A percentile compares a stretch with the other conserved stretches of the same genome.
These are phyloP conservation scores for Xerus rutilus DNA, from an alignment of 2,797 vertebrate genomes.

Conservation along the genomic window DNA sequence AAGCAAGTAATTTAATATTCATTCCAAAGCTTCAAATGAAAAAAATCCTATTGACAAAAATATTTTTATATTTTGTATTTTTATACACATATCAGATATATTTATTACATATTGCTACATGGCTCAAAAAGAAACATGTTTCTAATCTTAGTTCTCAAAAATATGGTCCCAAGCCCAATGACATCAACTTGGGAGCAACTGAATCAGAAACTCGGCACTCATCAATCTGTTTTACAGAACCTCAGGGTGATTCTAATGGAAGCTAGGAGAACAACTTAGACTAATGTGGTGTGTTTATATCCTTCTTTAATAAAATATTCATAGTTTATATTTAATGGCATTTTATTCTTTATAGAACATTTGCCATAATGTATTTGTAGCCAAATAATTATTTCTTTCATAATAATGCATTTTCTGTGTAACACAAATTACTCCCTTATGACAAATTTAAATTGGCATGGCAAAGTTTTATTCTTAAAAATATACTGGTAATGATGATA, in stretches of 20 bases:
- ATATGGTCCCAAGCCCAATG: neutral
- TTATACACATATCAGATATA: neutral
- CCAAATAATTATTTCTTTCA: neutral
- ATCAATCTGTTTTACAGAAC: neutral
- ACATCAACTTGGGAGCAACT: neutral
- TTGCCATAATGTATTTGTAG: neutral
- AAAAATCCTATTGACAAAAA: neutral
- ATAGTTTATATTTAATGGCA: neutral
- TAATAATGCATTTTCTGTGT: neutral
- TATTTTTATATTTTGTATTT: neutral
- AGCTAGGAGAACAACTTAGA: neutral
- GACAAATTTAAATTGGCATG: neutral
- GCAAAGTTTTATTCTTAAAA: neutral
- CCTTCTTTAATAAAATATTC: neutral
- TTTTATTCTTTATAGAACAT: neutral
- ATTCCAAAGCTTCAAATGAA: neutral
- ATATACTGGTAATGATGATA: neutral
- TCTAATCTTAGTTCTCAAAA: neutral
- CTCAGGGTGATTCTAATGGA: neutral
- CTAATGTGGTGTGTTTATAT: neutral
- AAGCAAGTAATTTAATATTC: neutral
- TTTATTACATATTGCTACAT: constrained; percentile 1
- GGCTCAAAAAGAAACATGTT: neutral
- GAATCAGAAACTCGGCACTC: neutral
- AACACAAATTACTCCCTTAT: neutral